These are phyloP conservation scores for Alviniconcha strummeri DNA, from an alignment of 2,888 invertebrate species.

Conservation along the genomic window DNA sequence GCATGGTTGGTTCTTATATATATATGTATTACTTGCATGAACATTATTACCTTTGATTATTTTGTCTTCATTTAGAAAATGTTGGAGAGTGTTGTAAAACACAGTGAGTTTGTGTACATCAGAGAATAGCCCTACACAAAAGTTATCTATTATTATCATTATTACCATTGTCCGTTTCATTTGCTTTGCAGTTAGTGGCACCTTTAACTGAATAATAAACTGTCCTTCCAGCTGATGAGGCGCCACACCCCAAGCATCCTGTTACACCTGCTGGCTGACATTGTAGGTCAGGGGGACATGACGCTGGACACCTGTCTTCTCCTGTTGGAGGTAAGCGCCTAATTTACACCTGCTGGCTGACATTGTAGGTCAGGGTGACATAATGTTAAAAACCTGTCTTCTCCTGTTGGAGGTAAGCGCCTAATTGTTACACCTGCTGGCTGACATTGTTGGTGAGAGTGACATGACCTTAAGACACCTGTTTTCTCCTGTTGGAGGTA, in stretches of 20 bases:
- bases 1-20: too few relatives aligned
- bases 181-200: too few relatives aligned
- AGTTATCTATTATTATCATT: too few relatives aligned
- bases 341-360: conserved; percentile 37
- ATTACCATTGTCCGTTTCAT: too few relatives aligned
- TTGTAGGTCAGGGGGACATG: conserved; percentile 38
- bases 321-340: conserved; percentile 34
- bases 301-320: conserved; percentile 36
- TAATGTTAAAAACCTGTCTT: conserved; percentile 37
- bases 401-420: conserved; percentile 34
- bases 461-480: conserved; percentile 34
- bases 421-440: conserved; percentile 34
- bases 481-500: conserved; percentile 39
- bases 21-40: too few relatives aligned
- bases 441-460: conserved; percentile 37
- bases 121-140: too few relatives aligned
- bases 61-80: too few relatives aligned
- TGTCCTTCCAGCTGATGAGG: conserved; percentile 34
- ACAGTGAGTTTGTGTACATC: too few relatives aligned
- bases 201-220: too few relatives aligned
- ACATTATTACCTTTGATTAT: too few relatives aligned
- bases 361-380: conserved; percentile 35
- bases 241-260: conserved; percentile 36
- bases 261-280: conserved; percentile 40
- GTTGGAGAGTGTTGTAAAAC: too few relatives aligned